These are phyloP conservation scores for Brachypalpus laphriformis DNA, from an alignment of 2,888 invertebrate genomes.

Conservation along the genomic window DNA sequence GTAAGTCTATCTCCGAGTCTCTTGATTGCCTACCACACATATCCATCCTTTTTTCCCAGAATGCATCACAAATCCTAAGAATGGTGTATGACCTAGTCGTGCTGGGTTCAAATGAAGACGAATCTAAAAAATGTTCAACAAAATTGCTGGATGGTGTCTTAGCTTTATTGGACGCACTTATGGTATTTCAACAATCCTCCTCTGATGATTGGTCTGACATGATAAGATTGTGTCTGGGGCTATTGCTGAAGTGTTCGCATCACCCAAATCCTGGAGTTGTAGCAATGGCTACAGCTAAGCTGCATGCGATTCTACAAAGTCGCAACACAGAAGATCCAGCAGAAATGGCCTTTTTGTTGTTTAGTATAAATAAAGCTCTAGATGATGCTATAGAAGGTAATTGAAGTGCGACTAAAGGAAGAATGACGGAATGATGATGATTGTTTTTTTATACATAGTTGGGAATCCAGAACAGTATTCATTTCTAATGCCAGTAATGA, in stretches of 20 bases:
- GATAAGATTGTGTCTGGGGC: conserved; percentile 84
- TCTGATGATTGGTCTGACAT: conserved; percentile 85
- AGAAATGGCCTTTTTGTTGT: conserved; percentile 84
- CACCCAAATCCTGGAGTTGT: conserved; percentile 84
- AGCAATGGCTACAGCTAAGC: conserved; percentile 85
- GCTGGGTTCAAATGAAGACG: conserved; percentile 84
- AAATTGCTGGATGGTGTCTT: conserved; percentile 85
- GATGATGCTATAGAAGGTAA: conserved; percentile 83
- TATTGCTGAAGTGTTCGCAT: conserved; percentile 83
- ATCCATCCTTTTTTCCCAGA: conserved; percentile 76
- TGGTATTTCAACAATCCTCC: conserved; percentile 84
- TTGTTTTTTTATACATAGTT: conserved; percentile 77
- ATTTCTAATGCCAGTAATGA: conserved; percentile 86
- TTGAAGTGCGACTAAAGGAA: background rate
- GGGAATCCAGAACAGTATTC: conserved; percentile 85
- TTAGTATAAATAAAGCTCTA: conserved; percentile 83
- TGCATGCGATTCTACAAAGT: conserved; percentile 85
- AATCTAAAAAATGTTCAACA: conserved; percentile 83
- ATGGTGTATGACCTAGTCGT: conserved; percentile 85
- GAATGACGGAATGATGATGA: background rate
- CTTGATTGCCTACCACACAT: no score
- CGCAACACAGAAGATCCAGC: conserved; percentile 84
- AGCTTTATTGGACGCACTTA: conserved; percentile 84
- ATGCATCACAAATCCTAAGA: conserved; percentile 85
- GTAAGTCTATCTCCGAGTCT: conserved; percentile 63